A percentile compares a stretch with the other conserved stretches of the same genome.
Conservation (phyloP, 2,113 vertebrate species). For the Percina caprodes region DNA sequence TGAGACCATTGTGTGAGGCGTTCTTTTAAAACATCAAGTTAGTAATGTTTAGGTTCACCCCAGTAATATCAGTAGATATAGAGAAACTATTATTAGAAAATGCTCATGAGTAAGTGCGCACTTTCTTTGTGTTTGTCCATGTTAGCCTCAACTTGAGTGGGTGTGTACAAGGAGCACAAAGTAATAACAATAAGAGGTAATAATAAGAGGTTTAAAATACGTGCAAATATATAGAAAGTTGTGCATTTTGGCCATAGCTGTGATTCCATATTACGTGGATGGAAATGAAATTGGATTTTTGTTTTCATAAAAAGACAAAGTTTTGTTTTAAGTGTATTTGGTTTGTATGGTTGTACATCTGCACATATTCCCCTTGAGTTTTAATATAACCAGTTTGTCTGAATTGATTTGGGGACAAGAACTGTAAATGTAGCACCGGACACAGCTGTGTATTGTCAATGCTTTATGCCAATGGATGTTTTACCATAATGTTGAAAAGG, state of each 20-base stretch:
- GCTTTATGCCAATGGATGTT: conserved; percentile 49
- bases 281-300: conserved; percentile 9
- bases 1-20: conserved; percentile 28
- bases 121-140: conserved; percentile 29
- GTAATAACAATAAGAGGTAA: not conserved
- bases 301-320: not conserved
- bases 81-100: conserved; percentile 15
- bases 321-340: conserved; percentile 26
- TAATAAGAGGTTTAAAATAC: conserved; percentile 7
- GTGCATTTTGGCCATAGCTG: conserved; percentile 14
- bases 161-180: not conserved
- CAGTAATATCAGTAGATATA: conserved; percentile 44
- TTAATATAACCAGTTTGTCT: conserved; percentile 8
- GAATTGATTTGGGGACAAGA: conserved; percentile 6
- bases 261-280: conserved; percentile 29
- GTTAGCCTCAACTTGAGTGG: not conserved
- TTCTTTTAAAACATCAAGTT: conserved; percentile 26
- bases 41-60: conserved; percentile 34
- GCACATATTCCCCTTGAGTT: conserved; percentile 8
- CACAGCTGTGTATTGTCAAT: conserved; percentile 46
- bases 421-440: conserved; percentile 62
- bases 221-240: conserved; percentile 12
- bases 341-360: conserved; percentile 43
- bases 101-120: conserved; percentile 25
- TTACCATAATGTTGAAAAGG: conserved; percentile 17